Base-by-base conservation (phyloP, 2,888 invertebrate species). In the Stenoptilia bipunctidactyla region DNA sequence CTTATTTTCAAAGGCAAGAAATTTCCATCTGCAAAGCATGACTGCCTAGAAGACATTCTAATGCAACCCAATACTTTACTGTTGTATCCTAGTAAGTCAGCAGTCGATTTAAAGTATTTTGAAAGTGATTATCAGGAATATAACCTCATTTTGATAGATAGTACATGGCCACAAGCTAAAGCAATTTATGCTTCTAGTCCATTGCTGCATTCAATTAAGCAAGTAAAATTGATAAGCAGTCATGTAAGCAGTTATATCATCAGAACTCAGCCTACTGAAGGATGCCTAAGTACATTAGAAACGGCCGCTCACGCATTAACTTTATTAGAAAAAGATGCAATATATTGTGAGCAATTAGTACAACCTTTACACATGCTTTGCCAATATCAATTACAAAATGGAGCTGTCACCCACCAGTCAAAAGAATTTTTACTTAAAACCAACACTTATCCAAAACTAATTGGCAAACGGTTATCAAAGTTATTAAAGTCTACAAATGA, bases 141-240 rank as follows among this genome's bases (percentile, higher is more conserved):
- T 61, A 96, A 93, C 66, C 80, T 97, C 39, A 84, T 97, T 35
- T 75, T 97, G 34, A 87, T 97, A 47, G 97, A 97, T 83, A 97
- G 97, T 2, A 97, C 97, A 8, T 97, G 97, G 97, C 92, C 95
- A 1, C 97, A 97, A 72, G 96, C 97, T 1, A 95, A 94, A 70
- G 92, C 94, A 9, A 94, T 97, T 46, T 97, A 92, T 73, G 88
- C 92, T 37, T 90, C 92, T 46, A 96, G 94, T 65, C 87, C 90
- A 10, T 80, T 89, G 44, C 80, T 97, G 38, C 92, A 92, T 53
- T 77, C 83, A 40, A 71, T 96, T 43, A 89, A 85, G 55, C 94
- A 96, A 79, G 93, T 96, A 0, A 94, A 95, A 73, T 83, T 97
- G 38, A 76, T 92, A 34, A 87, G 88, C 9, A 87, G 86, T 39